Base-by-base conservation (phyloP, 2,797 vertebrate species). In the Myotis daubentonii region DNA sequence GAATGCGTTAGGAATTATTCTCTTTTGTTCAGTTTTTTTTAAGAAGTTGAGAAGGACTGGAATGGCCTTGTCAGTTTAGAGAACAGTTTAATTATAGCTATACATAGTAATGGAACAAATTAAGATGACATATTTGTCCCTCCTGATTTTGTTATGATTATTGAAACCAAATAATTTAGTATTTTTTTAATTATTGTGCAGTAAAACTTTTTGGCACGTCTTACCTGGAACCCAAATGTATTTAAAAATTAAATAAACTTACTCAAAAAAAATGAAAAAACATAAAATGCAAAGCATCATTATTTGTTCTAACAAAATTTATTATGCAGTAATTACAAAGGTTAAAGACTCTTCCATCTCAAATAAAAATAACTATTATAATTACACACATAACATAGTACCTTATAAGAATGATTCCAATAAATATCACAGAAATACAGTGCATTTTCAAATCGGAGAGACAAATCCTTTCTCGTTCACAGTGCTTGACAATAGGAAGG, bases 281-380 rank as follows among this genome's bases (percentile, higher is more conserved):
- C 86, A 95, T 97, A 97, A 97, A 95, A 96, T 96, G 91, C 87
- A 97, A 97, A 98, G 84, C 86, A 95, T 97, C 96, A 90, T 33
- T 89, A 90, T 98, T 98, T 98, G 96, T 99, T 99, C 99, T 99
- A 99, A 98, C 98, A 99, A 99, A 99, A 99, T 99, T 98, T 98
- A 99, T 99, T 99, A 99, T 98, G 98, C 98, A 98, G 98, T 98
- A 98, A 98, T 99, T 99, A 99, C 98, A 99, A 99, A 99, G 98
- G 98, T 98, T 99, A 98, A 98, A 98, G 98, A 99, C 97, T 98
- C 98, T 98, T 98, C 97, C 98, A 98, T 98, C 98, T 99, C 98
- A 99, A 99, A 98, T 98, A 98, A 98, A 99, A 98, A 99, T 99
- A 98, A 97, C 94, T 96, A 96, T 96, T 98, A 97, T 98, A 98